Conservation (phyloP, 2,797 vertebrate genomes). For the Silurus aristotelis region DNA sequence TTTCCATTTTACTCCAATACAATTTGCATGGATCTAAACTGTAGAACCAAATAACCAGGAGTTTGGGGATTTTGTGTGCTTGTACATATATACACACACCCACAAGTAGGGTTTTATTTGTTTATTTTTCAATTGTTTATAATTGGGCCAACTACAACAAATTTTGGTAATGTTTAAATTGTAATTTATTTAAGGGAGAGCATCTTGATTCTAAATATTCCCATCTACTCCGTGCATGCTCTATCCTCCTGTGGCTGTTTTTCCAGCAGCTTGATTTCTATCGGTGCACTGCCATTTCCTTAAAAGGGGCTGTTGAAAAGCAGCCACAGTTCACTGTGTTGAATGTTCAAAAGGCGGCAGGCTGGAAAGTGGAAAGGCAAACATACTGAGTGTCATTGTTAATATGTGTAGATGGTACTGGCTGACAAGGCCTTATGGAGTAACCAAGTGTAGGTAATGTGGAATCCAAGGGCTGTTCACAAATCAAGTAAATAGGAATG, state of each 20-base stretch:
- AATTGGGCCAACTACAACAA: not conserved
- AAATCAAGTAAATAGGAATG: slow-evolving; percentile 39
- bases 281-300: slow-evolving; percentile 32
- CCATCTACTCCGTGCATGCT: not conserved
- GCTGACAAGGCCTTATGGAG: slow-evolving; percentile 9
- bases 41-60: not conserved
- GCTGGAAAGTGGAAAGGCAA: slow-evolving; percentile 43
- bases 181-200: not conserved
- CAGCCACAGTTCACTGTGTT: slow-evolving; percentile 30
- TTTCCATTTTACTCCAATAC: not conserved
- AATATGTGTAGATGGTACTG: slow-evolving; percentile 24
- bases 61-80: not conserved
- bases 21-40: not conserved
- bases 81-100: not conserved
- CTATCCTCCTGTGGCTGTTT: not conserved
- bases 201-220: slow-evolving; percentile 11
- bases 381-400: slow-evolving; percentile 29
- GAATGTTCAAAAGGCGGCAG: slow-evolving; percentile 33
- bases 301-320: slow-evolving; percentile 51
- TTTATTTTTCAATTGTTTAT: not conserved
- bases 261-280: slow-evolving; percentile 13
- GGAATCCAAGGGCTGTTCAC: slow-evolving; percentile 20
- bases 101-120: not conserved
- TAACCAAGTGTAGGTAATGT: slow-evolving; percentile 17
- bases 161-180: slow-evolving; percentile 19